Evolutionary conservation across 2,113 vertebrate species (phyloP).

Genomic region (Romanogobio albipinnatus): DNA sequence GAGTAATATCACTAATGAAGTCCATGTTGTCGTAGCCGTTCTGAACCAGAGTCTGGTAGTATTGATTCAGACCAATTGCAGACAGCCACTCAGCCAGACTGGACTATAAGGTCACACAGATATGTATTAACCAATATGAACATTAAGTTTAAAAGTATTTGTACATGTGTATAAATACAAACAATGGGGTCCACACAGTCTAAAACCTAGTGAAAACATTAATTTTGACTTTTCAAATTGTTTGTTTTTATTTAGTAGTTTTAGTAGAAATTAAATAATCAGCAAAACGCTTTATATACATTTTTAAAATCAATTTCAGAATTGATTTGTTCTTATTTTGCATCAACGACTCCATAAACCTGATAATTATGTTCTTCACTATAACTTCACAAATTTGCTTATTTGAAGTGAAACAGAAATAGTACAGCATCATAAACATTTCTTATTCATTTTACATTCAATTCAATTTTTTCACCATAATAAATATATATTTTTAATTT

Average conservation of each 20-base stretch:
- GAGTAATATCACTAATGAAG: conserved; percentile 96
- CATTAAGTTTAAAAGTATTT: too few species aligned
- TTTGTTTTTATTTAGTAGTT: background rate
- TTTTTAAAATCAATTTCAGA: too few species aligned
- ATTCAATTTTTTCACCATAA: background rate
- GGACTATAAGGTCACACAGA: conserved; percentile 73
- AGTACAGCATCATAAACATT: background rate
- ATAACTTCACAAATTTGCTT: background rate
- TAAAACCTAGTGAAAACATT: background rate
- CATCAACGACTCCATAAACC: background rate
- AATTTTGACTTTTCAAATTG: background rate
- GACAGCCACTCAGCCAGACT: conserved; percentile 94
- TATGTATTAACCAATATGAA: too few species aligned
- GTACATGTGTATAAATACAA: background rate
- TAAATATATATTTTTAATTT: background rate
- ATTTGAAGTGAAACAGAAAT: background rate
- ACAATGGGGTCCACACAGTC: background rate
- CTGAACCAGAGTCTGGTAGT: conserved; percentile 95
- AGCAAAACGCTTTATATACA: background rate
- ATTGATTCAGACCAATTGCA: conserved; percentile 93
- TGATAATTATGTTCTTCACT: background rate
- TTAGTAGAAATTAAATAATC: background rate
- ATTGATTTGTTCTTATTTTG: too few species aligned
- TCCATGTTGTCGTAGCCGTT: conserved; percentile 98
- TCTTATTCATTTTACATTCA: too few species aligned